A percentile compares a stretch with the other conserved stretches of the same genome.
Evolutionary conservation across 1,140 invertebrate species (phyloP).

Genomic region (Whitmania pigra): DNA sequence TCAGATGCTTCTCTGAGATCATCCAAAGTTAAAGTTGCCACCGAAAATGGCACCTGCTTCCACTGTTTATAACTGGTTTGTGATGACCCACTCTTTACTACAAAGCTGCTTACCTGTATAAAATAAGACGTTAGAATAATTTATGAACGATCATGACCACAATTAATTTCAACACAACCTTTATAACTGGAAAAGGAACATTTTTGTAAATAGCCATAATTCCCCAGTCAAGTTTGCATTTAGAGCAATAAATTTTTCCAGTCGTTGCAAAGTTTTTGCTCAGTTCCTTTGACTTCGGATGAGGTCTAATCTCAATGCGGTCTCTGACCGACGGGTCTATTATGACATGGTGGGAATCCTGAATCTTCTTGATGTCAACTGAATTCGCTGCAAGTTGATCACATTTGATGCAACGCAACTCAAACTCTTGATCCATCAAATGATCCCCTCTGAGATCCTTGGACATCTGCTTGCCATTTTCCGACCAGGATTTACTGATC

Average conservation of each 20-base stretch:
- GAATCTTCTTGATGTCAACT: constrained; percentile 28
- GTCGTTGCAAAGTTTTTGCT: constrained; percentile 21
- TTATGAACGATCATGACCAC: neutral
- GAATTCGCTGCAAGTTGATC: constrained; percentile 29
- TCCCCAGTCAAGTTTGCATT: constrained; percentile 31
- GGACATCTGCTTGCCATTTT: constrained; percentile 16
- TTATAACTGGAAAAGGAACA: constrained; percentile 28
- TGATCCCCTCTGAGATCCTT: neutral
- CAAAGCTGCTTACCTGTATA: constrained; percentile 28
- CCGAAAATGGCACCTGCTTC: constrained; percentile 23
- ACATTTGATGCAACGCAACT: constrained; percentile 30
- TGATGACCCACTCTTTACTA: neutral
- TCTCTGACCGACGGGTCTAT: constrained; percentile 26
- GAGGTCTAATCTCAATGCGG: constrained; percentile 18
- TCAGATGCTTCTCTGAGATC: constrained; percentile 13
- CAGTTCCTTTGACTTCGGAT: constrained; percentile 19
- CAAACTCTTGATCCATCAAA: constrained; percentile 13
- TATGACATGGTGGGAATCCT: constrained; percentile 29
- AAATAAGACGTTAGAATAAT: neutral
- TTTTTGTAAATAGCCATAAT: constrained; percentile 26
- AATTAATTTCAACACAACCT: constrained; percentile 22
- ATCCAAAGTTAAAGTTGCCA: constrained; percentile 15
- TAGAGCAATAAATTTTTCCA: constrained; percentile 29
- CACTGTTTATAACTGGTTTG: constrained; percentile 19
- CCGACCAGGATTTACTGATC: constrained; percentile 22